Evolutionary conservation across 2,797 vertebrate species (phyloP), one percentile per base, ranked within the genome.

Genomic region (Pogonophryne albipinna): DNA sequence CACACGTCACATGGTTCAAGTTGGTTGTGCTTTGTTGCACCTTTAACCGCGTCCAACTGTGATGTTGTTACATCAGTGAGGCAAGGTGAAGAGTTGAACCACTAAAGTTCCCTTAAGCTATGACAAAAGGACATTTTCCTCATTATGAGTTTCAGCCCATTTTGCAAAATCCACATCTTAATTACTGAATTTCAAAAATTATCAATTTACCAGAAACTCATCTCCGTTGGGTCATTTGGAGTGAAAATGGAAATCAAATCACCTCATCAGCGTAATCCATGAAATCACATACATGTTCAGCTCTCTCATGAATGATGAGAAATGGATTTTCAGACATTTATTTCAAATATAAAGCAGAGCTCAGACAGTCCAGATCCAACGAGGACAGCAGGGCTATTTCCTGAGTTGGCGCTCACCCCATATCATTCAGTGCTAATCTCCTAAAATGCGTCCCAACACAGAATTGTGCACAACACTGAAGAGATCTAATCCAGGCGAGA

Each of bases 371-470:
- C 31, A 46, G 11, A 75, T 75, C 14, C 5, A 7, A 58, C 69
- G 47, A 69, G 63, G 38, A 84, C 66, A 80, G 57, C 3, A 16
- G 27, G 14, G n/a, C 3, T 6, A 53, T 80, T 82, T 19, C 60
- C 16, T 13, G 13, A 20, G n/a, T 41, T 68, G 71, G 51, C 10
- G 1, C 51, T 68, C 17, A 72, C 61, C 64, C 67, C 31, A 71
- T 79, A 82, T 67, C 14, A 64, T 79, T 79, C 11, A 10, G 67
- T 45, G 31, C 72, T 85, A 79, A 89, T 79, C 74, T 78, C 65
- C 44, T 79, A 59, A 71, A 75, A 70, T 80, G 68, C 74, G 56
- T 74, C 59, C 70, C 56, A 71, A 59, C 69, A 62, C 1, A 9
- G 66, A 68, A 63, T 20, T 55, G n/a, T 55, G 14, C 4, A 16